Percentiles rank a stretch among this genome's conserved stretches.
Conservation (phyloP, 2,888 invertebrate species). For the Synergus itoensis region DNA sequence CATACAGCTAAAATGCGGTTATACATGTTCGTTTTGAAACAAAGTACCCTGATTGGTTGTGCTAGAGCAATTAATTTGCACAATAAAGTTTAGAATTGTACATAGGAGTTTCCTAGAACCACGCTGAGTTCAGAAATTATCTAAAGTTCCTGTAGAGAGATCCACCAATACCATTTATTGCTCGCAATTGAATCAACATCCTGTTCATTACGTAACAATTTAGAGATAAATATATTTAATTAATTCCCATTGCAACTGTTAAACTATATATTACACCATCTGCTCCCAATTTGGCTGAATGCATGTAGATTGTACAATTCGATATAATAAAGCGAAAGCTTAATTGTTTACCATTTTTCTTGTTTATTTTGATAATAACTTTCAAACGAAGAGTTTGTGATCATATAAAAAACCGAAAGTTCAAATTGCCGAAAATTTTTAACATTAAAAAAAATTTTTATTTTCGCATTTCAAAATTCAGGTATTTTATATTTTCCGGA, state of each 20-base stretch:
- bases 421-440: too few relatives aligned
- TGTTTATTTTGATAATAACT: too few relatives aligned
- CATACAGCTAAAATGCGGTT: not conserved
- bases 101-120: conserved; percentile 21
- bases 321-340: not conserved
- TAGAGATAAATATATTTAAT: conserved; percentile 21
- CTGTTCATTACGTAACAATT: conserved; percentile 11
- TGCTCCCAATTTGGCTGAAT: not conserved
- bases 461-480: too few relatives aligned
- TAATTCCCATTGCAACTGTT: not conserved
- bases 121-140: conserved; percentile 37
- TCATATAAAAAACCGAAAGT: too few relatives aligned
- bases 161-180: conserved; percentile 28
- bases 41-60: not conserved
- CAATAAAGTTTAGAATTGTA: conserved; percentile 25
- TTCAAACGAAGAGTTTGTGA: too few relatives aligned
- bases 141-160: conserved; percentile 10
- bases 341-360: too few relatives aligned
- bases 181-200: conserved; percentile 38
- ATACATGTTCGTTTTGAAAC: not conserved
- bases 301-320: not conserved
- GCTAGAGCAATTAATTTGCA: conserved; percentile 20
- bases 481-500: too few relatives aligned
- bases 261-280: not conserved
- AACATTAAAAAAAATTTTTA: too few relatives aligned